Base-by-base conservation (phyloP, 92 coral and sea anemone species). In the Palythoa grandis region DNA sequence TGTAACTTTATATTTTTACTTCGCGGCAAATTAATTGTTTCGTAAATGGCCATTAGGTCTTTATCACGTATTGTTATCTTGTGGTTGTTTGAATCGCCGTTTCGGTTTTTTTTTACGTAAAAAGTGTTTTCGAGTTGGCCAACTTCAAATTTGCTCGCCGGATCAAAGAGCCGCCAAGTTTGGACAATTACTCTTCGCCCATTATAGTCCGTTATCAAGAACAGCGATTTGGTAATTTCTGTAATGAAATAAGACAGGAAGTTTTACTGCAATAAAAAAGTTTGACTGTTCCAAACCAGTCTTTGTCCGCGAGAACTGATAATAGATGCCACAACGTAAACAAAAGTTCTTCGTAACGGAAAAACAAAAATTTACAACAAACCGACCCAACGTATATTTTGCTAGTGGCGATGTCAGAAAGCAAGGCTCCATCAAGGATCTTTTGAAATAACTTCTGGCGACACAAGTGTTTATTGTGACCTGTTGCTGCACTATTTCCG, bases 21-120 rank as follows among this genome's bases (percentile, higher is more conserved):
- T 80, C 85, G 85, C 40, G 43, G 74, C 25, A 80, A 79, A 80
- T 43, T 80, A 80, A 80, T 80, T 80, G 85, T 66, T 67, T 80
- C 85, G 73, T 68, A 80, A 80, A 66, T 70, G 85, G 39, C 74
- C 53, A 67, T 80, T 80, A 65, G 66, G 85, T 67, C 52, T 67
- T 40, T 80, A 80, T 80, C 74, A 65, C 43, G 73, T 80, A 39
- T 79, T 80, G 43, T 60, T 80, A 20, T 63, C 40, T 66, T 65
- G 74, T 29, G 73, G 74, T 66, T 63, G 47, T 48, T 80, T 48
- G 13, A 12, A 76, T 52, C 63, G 16, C 12, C 23, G 66, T 54
- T 24, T 52, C 56, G 80, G 52, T 76, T 56, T 11, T 19, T 11
- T 19, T 29, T 29, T 29, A 29, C 35, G 39, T 29, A 37, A 22